Evolutionary conservation across 1,140 invertebrate species (phyloP), one percentile per base, ranked within the genome.

Genomic region (Acromyrmex heyeri): DNA sequence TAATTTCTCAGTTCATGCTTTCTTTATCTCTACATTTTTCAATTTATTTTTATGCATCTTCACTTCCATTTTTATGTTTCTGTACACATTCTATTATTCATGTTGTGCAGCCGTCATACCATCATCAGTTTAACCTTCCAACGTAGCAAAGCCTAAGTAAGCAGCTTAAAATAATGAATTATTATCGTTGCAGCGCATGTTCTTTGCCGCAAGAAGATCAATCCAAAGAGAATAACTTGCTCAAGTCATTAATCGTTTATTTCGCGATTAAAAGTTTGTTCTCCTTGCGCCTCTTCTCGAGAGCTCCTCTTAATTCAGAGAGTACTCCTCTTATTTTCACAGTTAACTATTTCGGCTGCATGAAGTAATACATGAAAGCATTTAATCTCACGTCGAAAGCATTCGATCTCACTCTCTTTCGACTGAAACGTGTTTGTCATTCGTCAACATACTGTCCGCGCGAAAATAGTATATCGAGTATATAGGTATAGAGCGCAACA

Each of bases 301-400:
- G 34, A 27, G 10, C 38, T 44, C 2, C 8, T 44, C 38, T 44
- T 44, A 44, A 44, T 44, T 44, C 8, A 8, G 8, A 44, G 38
- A 44, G 2, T 12, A 10, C 8, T 27, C 8, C 50, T 75, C 94
- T 96, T 95, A 96, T 92, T 96, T 96, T 93, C 96, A 94, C 59
- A 95, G 95, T 91, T 96, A 95, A 50, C 96, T 96, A 93, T 96
- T 96, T 93, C 97, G 34, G 95, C 94, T 98, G 97, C 93, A 98
- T 96, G 92, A 98, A 98, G 94, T 97, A 98, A 61, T 97, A 97
- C 94, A 98, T 98, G 92, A 98, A 98, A 3, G 97, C 98, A 93
- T 97, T 98, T 62, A 98, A 95, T 93, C 97, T 95, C 10, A 98
- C 97, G 24, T 24, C 24, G 92, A 98, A 98, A 3, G 97, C 98